Percentiles rank a stretch among this genome's conserved stretches.
phyloP scores from a whole-genome alignment of 1,140 invertebrate genomes.

The Brachionus calyciflorus region DNA sequence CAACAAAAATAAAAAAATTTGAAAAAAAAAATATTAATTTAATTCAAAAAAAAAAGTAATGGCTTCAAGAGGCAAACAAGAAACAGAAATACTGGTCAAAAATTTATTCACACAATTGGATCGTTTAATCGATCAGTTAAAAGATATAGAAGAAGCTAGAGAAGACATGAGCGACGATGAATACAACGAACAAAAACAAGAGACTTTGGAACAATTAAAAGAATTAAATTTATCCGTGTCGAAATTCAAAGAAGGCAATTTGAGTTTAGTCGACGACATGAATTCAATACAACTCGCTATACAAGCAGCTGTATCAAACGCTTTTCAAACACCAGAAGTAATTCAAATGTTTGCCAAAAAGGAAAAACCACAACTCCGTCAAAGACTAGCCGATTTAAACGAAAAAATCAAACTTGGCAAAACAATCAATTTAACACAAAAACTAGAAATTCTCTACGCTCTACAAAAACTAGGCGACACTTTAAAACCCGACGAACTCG shows the following conservation, averaged over 20 bases:
- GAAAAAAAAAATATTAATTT: neutral
- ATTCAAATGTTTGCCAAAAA: slow-evolving; percentile 73
- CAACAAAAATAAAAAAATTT: too few relatives aligned
- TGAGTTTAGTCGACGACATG: slow-evolving; percentile 70
- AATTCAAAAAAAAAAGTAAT: slow-evolving; percentile 48
- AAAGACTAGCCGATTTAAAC: slow-evolving; percentile 64
- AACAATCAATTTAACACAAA: slow-evolving; percentile 58
- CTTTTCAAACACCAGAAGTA: slow-evolving; percentile 75
- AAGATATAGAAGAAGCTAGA: slow-evolving; percentile 71
- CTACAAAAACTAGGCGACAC: slow-evolving; percentile 70
- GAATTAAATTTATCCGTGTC: slow-evolving; percentile 71
- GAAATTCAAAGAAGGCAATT: slow-evolving; percentile 68
- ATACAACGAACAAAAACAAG: slow-evolving; percentile 71
- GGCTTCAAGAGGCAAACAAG: slow-evolving; percentile 59
- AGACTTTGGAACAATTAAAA: slow-evolving; percentile 72
- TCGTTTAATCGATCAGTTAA: slow-evolving; percentile 69
- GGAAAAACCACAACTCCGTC: slow-evolving; percentile 69
- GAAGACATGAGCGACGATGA: slow-evolving; percentile 68
- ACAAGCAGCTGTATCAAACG: slow-evolving; percentile 72
- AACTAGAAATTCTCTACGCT: slow-evolving; percentile 69
- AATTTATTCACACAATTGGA: slow-evolving; percentile 74
- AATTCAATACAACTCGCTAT: slow-evolving; percentile 72
- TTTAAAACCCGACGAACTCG: slow-evolving; percentile 65
- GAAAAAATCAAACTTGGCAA: slow-evolving; percentile 61
- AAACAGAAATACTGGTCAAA: slow-evolving; percentile 67